Evolutionary conservation across 2,113 vertebrate species (phyloP).

Genomic region (Eupsittula cactorum): DNA sequence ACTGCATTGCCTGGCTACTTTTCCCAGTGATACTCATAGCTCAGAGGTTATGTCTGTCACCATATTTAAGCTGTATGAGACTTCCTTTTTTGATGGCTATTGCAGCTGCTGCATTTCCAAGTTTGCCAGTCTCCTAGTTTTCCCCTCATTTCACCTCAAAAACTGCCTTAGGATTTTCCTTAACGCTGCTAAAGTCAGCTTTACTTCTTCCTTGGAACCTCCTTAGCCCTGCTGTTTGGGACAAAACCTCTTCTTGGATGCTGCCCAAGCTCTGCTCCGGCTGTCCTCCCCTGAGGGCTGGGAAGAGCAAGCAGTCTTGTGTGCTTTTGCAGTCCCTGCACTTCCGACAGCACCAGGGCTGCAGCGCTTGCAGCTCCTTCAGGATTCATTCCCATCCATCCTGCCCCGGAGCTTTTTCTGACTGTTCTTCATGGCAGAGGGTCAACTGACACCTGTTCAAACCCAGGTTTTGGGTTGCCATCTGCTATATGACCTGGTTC

Average conservation of each 20-base stretch:
- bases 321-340: accelerated
- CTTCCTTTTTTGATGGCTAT: constrained; percentile 21
- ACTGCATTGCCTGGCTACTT: not conserved
- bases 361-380: not conserved
- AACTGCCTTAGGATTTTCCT: not conserved
- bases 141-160: not conserved
- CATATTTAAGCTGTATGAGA: constrained; percentile 9
- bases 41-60: constrained; percentile 5
- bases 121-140: not conserved
- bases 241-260: not conserved
- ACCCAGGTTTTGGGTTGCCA: constrained; percentile 9
- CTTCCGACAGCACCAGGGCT: not conserved
- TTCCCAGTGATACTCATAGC: not conserved
- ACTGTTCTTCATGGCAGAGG: not conserved
- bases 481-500: constrained; percentile 29
- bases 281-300: not conserved
- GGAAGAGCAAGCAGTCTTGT: not conserved
- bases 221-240: not conserved
- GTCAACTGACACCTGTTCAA: constrained; percentile 39
- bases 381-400: accelerated
- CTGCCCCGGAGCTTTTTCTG: not conserved
- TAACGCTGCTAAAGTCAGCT: not conserved
- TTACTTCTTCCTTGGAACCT: not conserved
- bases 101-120: not conserved
- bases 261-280: not conserved